Percentiles rank a stretch among this genome's conserved stretches.
Evolutionary conservation across 2,113 vertebrate genomes (phyloP).

Genomic region (Halcyon senegalensis): DNA sequence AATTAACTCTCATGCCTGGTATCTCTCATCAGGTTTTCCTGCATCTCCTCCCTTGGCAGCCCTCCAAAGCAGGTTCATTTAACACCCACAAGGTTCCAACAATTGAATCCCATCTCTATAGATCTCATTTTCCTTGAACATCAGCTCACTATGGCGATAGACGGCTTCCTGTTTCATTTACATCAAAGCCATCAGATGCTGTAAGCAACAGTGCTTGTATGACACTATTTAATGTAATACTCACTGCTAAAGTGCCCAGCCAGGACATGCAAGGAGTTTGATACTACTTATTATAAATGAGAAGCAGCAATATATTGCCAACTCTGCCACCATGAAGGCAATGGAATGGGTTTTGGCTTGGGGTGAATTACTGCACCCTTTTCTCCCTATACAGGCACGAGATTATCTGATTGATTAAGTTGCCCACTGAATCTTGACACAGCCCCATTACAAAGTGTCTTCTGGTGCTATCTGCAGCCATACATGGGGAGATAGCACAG

Average conservation of each 20-base stretch:
- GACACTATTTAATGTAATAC: constrained; percentile 7
- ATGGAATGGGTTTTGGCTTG: not conserved
- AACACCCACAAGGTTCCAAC: constrained; percentile 66
- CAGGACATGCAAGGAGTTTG: not conserved
- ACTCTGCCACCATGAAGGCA: not conserved
- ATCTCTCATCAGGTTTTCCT: constrained; percentile 60
- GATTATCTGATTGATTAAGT: not conserved
- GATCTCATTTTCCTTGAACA: constrained; percentile 43
- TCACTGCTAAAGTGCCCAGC: not conserved
- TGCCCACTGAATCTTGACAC: rapidly evolving
- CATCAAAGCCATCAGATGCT: constrained; percentile 32
- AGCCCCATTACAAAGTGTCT: not conserved
- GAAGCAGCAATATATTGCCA: not conserved
- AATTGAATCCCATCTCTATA: constrained; percentile 37
- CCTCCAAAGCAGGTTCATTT: constrained; percentile 69
- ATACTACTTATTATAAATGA: not conserved
- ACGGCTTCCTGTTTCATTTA: not conserved
- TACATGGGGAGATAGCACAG: not conserved
- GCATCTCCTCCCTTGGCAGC: constrained; percentile 55
- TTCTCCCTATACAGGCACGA: not conserved
- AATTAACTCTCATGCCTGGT: constrained; percentile 41
- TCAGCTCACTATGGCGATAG: not conserved
- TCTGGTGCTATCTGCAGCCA: not conserved
- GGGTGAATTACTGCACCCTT: not conserved
- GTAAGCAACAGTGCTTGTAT: not conserved